Evolutionary conservation across 1,140 invertebrate genomes (phyloP).

Genomic region (Zaprionus kolodkinae): DNA sequence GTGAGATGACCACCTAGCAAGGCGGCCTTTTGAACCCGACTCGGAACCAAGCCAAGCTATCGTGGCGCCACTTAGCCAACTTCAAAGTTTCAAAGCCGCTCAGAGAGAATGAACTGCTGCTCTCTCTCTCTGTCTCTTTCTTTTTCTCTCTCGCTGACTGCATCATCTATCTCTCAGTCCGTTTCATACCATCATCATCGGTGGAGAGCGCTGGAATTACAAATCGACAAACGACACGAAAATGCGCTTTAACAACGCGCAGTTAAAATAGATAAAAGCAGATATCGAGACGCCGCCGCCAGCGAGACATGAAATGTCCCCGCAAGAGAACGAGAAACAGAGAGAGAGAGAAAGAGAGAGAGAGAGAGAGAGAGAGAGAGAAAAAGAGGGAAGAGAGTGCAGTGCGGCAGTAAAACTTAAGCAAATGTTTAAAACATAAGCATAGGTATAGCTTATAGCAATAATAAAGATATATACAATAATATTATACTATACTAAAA

Average conservation of each 20-base stretch:
- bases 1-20: slow-evolving; percentile 61
- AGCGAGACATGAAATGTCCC: slow-evolving; percentile 12
- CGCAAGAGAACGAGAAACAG: neutral
- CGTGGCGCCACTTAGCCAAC: slow-evolving; percentile 76
- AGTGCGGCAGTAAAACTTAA: neutral
- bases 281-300: slow-evolving; percentile 72
- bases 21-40: slow-evolving; percentile 73
- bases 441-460: too few relatives aligned
- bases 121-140: neutral
- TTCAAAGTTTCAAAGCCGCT: slow-evolving; percentile 68
- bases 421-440: too few relatives aligned
- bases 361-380: neutral
- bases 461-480: too few relatives aligned
- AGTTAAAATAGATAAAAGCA: slow-evolving; percentile 84
- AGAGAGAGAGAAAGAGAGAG: neutral
- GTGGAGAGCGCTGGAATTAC: slow-evolving; percentile 63
- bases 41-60: slow-evolving; percentile 34
- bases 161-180: neutral
- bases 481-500: too few relatives aligned
- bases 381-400: neutral
- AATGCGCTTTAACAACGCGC: slow-evolving; percentile 83
- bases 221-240: slow-evolving; percentile 84
- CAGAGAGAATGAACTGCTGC: neutral
- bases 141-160: slow-evolving; percentile 9
- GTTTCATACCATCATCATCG: slow-evolving; percentile 58